phyloP scores from a whole-genome alignment of 2,888 invertebrate species.

The Eristalinus sepulchralis region DNA sequence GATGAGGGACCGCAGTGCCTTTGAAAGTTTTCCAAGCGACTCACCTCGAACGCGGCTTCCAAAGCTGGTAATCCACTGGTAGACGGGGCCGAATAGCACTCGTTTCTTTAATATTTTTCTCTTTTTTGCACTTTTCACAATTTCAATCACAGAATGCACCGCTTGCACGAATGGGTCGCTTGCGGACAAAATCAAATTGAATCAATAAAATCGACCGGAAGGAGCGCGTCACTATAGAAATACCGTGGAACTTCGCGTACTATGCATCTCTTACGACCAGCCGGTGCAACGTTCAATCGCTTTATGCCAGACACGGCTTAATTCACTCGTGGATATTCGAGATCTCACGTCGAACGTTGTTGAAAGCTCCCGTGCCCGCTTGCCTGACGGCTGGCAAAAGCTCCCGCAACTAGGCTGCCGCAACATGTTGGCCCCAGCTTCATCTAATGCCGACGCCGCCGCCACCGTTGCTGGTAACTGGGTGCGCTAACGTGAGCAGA shows the following conservation, averaged over 20 bases:
- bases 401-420: conserved; percentile 14
- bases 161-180: neutral
- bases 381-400: conserved; percentile 7
- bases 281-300: conserved; percentile 48
- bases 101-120: neutral
- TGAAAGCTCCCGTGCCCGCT: conserved; percentile 33
- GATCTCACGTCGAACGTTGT: conserved; percentile 6
- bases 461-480: too few species aligned
- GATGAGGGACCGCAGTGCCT: neutral
- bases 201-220: conserved; percentile 23
- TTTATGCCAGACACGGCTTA: conserved; percentile 53
- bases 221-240: neutral
- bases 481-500: neutral
- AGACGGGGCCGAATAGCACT: neutral
- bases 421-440: neutral
- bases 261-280: conserved; percentile 5
- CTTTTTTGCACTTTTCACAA: neutral
- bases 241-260: conserved; percentile 3
- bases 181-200: conserved; percentile 32
- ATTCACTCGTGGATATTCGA: conserved; percentile 26
- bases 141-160: conserved; percentile 27
- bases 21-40: neutral
- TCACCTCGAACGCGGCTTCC: neutral
- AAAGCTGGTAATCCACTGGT: neutral
- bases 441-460: too few species aligned